Evolutionary conservation across 2,888 invertebrate genomes (phyloP).

Genomic region (Rotaria sp.): DNA sequence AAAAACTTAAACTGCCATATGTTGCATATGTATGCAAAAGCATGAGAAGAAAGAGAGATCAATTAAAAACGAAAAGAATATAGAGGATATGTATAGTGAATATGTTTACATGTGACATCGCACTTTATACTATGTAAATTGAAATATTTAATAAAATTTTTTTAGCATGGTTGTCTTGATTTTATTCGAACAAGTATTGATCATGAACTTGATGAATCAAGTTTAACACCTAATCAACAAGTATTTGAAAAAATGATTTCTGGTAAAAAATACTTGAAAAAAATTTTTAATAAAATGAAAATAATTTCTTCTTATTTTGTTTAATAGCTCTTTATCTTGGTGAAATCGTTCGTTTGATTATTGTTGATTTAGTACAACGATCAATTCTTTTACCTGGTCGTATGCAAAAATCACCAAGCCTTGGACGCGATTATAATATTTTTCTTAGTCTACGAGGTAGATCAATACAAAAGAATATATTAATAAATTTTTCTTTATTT

Average conservation of each 20-base stretch:
- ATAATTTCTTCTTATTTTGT: no score
- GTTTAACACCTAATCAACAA: slow-evolving; percentile 70
- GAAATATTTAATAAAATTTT: no score
- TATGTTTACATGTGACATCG: no score
- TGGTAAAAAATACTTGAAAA: not conserved
- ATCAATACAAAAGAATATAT: not conserved
- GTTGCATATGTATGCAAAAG: no score
- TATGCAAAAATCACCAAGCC: slow-evolving; percentile 43
- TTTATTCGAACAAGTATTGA: slow-evolving; percentile 71
- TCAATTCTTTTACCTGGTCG: slow-evolving; percentile 61
- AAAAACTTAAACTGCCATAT: no score
- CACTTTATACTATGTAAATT: no score
- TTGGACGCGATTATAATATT: not conserved
- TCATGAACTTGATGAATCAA: slow-evolving; percentile 71
- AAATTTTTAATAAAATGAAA: no score
- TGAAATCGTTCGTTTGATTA: slow-evolving; percentile 64
- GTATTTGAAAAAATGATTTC: slow-evolving; percentile 51
- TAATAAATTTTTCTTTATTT: not conserved
- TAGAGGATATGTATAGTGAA: no score
- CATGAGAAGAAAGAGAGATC: no score
- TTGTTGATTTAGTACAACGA: slow-evolving; percentile 62
- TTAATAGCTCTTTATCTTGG: slow-evolving; percentile 55
- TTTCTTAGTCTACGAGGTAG: slow-evolving; percentile 5
- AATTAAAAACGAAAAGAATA: no score
- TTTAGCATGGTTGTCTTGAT: slow-evolving; percentile 65